Evolutionary conservation across 2,888 invertebrate species (phyloP).

Genomic region (Dicycla oo): DNA sequence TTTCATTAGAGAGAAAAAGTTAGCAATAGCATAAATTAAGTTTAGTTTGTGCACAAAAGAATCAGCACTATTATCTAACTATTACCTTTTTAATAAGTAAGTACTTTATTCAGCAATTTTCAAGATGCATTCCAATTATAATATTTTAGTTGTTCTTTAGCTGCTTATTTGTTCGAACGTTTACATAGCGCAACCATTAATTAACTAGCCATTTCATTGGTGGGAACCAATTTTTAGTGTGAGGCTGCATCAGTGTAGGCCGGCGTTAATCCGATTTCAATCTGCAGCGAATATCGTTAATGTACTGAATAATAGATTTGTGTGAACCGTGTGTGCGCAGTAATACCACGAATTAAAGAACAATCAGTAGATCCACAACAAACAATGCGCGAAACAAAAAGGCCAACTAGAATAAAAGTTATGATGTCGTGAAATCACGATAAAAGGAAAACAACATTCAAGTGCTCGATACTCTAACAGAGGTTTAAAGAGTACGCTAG

Average conservation of each 20-base stretch:
- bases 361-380: constrained; percentile 18
- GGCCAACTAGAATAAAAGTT: not conserved
- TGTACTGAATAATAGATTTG: constrained; percentile 56
- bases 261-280: constrained; percentile 57
- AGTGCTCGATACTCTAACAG: not conserved
- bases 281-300: constrained; percentile 60
- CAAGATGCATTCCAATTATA: not conserved
- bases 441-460: not conserved
- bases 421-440: not conserved
- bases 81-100: too few species aligned
- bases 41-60: too few species aligned
- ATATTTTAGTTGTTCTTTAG: not conserved
- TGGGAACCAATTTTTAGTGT: constrained; percentile 40
- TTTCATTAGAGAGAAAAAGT: too few species aligned
- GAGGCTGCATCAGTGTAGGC: constrained; percentile 42
- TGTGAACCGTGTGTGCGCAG: constrained; percentile 29
- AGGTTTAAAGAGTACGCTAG: not conserved
- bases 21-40: too few species aligned
- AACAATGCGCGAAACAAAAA: not conserved
- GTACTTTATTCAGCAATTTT: not conserved
- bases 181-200: constrained; percentile 6
- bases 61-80: too few species aligned
- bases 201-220: constrained; percentile 29
- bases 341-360: not conserved
- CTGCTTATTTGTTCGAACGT: not conserved